Conservation (phyloP, 2,888 invertebrate species). For the Tanypteryx hageni region DNA sequence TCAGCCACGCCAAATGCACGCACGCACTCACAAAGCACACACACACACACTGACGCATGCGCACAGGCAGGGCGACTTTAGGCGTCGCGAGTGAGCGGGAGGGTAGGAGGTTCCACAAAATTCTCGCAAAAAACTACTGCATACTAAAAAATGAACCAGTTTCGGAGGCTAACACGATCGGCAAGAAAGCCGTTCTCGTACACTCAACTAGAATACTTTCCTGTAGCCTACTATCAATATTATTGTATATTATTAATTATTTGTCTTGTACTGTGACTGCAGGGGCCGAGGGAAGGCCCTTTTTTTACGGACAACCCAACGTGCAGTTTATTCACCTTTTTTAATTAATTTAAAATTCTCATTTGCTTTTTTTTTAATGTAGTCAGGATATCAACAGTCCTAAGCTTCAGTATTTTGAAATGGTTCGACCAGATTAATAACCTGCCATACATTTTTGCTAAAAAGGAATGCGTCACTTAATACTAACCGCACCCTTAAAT, state of each 20-base stretch:
- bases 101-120: slow-evolving; percentile 58
- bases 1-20: neutral
- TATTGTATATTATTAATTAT: slow-evolving; percentile 64
- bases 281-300: slow-evolving; percentile 53
- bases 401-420: slow-evolving; percentile 60
- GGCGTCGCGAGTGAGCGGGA: slow-evolving; percentile 36
- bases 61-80: slow-evolving; percentile 20
- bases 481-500: slow-evolving; percentile 68
- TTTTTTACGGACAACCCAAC: slow-evolving; percentile 52
- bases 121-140: slow-evolving; percentile 63
- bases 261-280: slow-evolving; percentile 64
- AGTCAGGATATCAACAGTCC: slow-evolving; percentile 57
- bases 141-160: slow-evolving; percentile 62
- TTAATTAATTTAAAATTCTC: slow-evolving; percentile 55
- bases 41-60: neutral
- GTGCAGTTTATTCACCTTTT: slow-evolving; percentile 59
- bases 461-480: slow-evolving; percentile 68
- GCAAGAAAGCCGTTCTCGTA: slow-evolving; percentile 47
- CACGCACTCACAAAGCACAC: slow-evolving; percentile 25
- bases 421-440: slow-evolving; percentile 61
- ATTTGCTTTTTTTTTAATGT: slow-evolving; percentile 48
- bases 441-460: slow-evolving; percentile 63
- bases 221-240: slow-evolving; percentile 58
- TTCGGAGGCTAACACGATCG: slow-evolving; percentile 63
- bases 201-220: slow-evolving; percentile 62